phyloP scores from a whole-genome alignment of 1,140 invertebrate genomes.

The Riptortus pedestris region DNA sequence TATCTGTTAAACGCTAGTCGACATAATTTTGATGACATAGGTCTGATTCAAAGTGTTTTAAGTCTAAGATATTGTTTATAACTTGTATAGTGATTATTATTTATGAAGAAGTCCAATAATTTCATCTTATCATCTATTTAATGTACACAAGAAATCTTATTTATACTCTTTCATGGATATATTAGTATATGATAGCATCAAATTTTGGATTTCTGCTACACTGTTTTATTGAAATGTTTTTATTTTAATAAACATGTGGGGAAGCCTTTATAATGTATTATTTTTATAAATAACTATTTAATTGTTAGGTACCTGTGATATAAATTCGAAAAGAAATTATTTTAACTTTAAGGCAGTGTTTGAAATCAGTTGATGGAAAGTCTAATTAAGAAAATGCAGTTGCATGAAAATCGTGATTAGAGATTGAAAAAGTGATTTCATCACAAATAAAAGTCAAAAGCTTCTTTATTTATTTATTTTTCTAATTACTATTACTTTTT shows the following conservation, averaged over 20 bases:
- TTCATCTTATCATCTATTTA: conserved; percentile 33
- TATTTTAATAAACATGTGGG: conserved; percentile 14
- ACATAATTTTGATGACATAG: conserved; percentile 9
- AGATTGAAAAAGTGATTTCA: too few species aligned
- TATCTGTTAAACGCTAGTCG: neutral
- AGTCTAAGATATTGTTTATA: conserved; percentile 24
- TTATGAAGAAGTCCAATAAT: conserved; percentile 34
- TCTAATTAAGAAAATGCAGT: too few species aligned
- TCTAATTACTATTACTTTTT: too few species aligned
- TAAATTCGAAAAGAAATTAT: conserved; percentile 18
- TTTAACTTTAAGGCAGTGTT: conserved; percentile 3
- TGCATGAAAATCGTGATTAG: too few species aligned
- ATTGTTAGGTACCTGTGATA: conserved; percentile 22
- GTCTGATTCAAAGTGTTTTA: conserved; percentile 1
- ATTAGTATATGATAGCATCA: conserved; percentile 18
- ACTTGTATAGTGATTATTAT: conserved; percentile 31
- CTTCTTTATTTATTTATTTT: too few species aligned
- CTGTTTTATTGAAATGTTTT: conserved; percentile 13
- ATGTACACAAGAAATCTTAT: neutral
- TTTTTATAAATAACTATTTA: conserved; percentile 1
- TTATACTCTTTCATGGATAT: conserved; percentile 10
- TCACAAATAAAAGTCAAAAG: too few species aligned
- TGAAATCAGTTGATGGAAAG: too few species aligned
- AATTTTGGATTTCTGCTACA: conserved; percentile 17
- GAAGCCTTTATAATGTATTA: conserved; percentile 4